These are phyloP conservation scores for Rapana venosa DNA, from an alignment of 2,888 invertebrate genomes.

Conservation along the genomic window DNA sequence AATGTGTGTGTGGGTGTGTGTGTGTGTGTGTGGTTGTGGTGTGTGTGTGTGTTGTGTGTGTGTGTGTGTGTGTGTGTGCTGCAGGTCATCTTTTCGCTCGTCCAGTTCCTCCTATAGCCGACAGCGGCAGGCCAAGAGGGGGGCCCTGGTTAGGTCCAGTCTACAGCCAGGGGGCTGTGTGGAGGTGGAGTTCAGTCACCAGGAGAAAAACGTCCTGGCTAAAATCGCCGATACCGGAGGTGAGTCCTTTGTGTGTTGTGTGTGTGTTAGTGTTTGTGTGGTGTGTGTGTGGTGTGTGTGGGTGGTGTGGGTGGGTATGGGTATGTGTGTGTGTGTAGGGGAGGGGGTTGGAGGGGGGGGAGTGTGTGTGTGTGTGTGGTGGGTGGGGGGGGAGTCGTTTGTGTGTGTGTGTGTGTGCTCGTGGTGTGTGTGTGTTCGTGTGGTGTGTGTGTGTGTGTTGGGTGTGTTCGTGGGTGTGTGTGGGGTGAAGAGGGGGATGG, in stretches of 20 bases:
- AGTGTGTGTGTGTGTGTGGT: neutral
- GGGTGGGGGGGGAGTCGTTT: too few relatives aligned
- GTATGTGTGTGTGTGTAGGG: neutral
- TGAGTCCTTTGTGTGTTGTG: neutral
- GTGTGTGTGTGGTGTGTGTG: conserved; percentile 15
- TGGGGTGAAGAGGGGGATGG: neutral
- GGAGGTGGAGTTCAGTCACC: conserved; percentile 43
- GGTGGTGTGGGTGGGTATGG: neutral
- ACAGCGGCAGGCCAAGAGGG: neutral
- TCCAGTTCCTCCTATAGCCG: neutral
- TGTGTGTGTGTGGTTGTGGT: neutral
- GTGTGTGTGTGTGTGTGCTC: neutral
- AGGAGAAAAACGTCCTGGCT: conserved; percentile 35
- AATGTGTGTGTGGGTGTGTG: neutral
- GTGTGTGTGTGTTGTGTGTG: neutral
- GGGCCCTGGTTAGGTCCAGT: conserved; percentile 25
- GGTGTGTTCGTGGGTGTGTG: neutral
- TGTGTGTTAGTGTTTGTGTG: neutral
- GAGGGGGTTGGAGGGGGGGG: too few relatives aligned
- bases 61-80: conserved; percentile 17
- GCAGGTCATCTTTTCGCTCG: neutral
- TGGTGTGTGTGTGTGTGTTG: conserved; percentile 24
- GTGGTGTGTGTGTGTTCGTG: conserved; percentile 11
- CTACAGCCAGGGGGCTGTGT: conserved; percentile 44
- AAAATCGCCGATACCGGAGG: conserved; percentile 51